A percentile compares a stretch with the other conserved stretches of the same genome.
Evolutionary conservation across 2,797 vertebrate species (phyloP).

Genomic region (Rachycentron canadum): DNA sequence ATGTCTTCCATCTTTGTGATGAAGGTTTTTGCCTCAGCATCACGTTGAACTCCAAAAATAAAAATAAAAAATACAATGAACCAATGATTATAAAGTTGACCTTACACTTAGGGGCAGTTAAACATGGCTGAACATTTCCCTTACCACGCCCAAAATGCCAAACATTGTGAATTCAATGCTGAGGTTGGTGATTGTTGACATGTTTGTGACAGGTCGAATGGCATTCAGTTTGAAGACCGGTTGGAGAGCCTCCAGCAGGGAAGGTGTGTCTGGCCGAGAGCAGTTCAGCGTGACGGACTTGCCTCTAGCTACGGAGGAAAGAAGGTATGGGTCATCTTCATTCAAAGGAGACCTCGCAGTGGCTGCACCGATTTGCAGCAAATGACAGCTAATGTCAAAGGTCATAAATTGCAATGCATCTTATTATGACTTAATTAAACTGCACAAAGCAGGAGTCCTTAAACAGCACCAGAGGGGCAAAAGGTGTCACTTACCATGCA

Average conservation of each 20-base stretch:
- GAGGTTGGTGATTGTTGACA: slow-evolving; percentile 63
- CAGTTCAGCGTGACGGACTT: slow-evolving; percentile 51
- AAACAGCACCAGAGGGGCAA: neutral
- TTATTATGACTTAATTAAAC: too few relatives aligned
- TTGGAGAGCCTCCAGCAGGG: slow-evolving; percentile 64
- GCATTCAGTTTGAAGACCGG: slow-evolving; percentile 60
- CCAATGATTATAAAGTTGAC: neutral
- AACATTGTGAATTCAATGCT: slow-evolving; percentile 70
- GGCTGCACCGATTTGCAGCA: neutral
- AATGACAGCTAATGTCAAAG: neutral
- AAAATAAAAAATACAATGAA: neutral
- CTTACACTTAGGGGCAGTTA: neutral
- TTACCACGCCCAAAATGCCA: slow-evolving; percentile 80
- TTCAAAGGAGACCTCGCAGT: neutral
- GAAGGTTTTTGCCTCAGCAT: neutral
- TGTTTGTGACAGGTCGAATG: slow-evolving; percentile 71
- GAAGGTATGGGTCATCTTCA: neutral
- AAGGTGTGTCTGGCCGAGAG: slow-evolving; percentile 40
- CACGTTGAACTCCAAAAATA: too few relatives aligned
- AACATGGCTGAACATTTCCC: neutral
- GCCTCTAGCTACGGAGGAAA: slow-evolving; percentile 36
- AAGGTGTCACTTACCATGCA: slow-evolving; percentile 62
- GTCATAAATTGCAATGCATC: neutral
- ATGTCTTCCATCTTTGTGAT: neutral
- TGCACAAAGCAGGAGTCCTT: neutral